phyloP scores from a whole-genome alignment of 2,113 vertebrate species.

The Antigone vipio region DNA sequence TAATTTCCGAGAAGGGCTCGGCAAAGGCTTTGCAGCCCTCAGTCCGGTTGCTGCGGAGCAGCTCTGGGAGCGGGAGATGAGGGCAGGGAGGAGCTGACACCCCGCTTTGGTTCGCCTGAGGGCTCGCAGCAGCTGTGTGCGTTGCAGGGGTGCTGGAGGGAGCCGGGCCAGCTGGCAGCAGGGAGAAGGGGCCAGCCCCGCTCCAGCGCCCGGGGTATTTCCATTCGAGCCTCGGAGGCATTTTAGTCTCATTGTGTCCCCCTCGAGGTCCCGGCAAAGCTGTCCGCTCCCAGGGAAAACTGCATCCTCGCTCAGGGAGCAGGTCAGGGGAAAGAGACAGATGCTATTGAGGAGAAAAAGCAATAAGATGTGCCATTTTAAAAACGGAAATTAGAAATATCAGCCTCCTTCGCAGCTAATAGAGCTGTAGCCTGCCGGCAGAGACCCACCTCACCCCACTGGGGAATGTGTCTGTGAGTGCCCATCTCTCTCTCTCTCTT shows the following conservation, averaged over 20 bases:
- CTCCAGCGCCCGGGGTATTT: neutral
- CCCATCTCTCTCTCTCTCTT: neutral
- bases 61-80: neutral
- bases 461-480: neutral
- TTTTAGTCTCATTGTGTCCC: neutral
- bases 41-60: neutral
- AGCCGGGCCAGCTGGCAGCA: neutral
- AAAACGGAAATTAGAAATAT: neutral
- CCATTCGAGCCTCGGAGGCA: neutral
- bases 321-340: neutral
- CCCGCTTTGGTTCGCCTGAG: neutral
- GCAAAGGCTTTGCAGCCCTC: neutral
- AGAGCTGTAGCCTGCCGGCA: neutral
- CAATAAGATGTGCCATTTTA: neutral
- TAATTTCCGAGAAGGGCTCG: neutral
- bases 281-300: neutral
- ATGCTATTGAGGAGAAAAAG: neutral
- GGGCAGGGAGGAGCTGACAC: neutral
- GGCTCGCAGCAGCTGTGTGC: neutral
- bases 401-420: neutral
- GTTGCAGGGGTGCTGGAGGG: neutral
- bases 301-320: neutral
- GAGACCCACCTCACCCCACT: neutral
- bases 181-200: neutral
- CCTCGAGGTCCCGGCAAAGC: neutral